These are phyloP conservation scores for Melanotaenia nigrans DNA, from an alignment of 2,797 vertebrate species.

Conservation along the genomic window DNA sequence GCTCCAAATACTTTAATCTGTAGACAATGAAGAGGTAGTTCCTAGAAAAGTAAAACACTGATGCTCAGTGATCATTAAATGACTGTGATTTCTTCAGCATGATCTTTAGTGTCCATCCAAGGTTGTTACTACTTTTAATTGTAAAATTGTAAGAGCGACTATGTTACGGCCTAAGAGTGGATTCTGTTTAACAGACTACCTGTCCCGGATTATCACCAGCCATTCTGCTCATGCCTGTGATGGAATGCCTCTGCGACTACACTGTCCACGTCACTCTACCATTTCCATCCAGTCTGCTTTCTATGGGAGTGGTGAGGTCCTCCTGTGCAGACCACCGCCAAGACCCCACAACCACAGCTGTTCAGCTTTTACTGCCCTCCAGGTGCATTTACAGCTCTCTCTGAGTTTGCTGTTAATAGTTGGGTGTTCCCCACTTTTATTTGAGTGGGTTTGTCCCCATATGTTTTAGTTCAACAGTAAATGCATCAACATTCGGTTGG, in stretches of 20 bases:
- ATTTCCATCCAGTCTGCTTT: constrained; percentile 93
- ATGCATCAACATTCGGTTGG: neutral
- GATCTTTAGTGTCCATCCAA: too few relatives aligned
- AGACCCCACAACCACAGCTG: constrained; percentile 79
- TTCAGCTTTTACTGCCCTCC: constrained; percentile 88
- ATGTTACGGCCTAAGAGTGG: neutral
- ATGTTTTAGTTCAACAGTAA: neutral
- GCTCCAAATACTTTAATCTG: neutral
- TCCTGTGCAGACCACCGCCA: constrained; percentile 66
- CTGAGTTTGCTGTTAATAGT: neutral
- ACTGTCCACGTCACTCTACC: constrained; percentile 94
- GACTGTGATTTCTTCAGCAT: neutral
- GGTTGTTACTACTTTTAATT: neutral
- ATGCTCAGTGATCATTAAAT: neutral
- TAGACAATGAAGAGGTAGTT: constrained; percentile 1
- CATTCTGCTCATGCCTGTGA: constrained; percentile 92
- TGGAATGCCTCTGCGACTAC: constrained; percentile 88
- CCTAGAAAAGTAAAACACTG: neutral
- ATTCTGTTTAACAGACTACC: constrained; percentile 84
- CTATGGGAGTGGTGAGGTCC: constrained; percentile 83
- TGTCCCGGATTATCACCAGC: constrained; percentile 93
- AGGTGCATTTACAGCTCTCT: constrained; percentile 81
- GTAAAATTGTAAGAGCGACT: neutral
- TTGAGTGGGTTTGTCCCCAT: neutral
- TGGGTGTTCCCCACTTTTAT: constrained; percentile 1